A percentile compares a stretch with the other conserved stretches of the same genome.
Evolutionary conservation across 2,888 invertebrate species (phyloP).

Genomic region (Cerceris ruficornis): DNA sequence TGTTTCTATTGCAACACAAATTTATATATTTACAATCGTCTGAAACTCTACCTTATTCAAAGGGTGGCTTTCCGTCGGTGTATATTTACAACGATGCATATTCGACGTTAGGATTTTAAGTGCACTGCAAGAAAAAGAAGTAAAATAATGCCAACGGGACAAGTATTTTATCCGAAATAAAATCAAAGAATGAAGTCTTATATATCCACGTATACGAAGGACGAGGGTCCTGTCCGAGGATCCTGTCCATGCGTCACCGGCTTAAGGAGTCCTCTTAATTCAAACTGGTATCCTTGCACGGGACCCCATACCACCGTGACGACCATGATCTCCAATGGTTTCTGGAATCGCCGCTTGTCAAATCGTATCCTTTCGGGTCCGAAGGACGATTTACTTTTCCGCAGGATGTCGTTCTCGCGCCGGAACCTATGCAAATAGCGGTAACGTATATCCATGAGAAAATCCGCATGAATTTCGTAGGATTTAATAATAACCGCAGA

Average conservation of each 20-base stretch:
- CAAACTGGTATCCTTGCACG: slow-evolving; percentile 58
- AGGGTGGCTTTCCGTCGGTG: too few species aligned
- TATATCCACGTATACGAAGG: slow-evolving; percentile 34
- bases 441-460: slow-evolving; percentile 76
- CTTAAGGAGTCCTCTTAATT: slow-evolving; percentile 57
- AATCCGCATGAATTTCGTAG: slow-evolving; percentile 51
- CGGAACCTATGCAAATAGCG: slow-evolving; percentile 73
- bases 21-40: too few species aligned
- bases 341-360: slow-evolving; percentile 67
- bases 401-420: slow-evolving; percentile 29
- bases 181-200: slow-evolving; percentile 20
- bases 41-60: too few species aligned
- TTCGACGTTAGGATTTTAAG: not conserved
- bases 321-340: slow-evolving; percentile 49
- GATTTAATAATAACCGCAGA: slow-evolving; percentile 42
- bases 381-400: slow-evolving; percentile 58
- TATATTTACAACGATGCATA: too few species aligned
- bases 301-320: slow-evolving; percentile 34
- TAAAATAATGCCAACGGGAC: not conserved
- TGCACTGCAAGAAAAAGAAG: not conserved
- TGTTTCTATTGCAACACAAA: too few species aligned
- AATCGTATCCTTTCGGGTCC: slow-evolving; percentile 65
- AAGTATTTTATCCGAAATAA: slow-evolving; percentile 17
- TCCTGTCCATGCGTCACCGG: slow-evolving; percentile 43
- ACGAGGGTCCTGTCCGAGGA: slow-evolving; percentile 35